phyloP scores from a whole-genome alignment of 2,113 vertebrate genomes.

The Taurulus bubalis region DNA sequence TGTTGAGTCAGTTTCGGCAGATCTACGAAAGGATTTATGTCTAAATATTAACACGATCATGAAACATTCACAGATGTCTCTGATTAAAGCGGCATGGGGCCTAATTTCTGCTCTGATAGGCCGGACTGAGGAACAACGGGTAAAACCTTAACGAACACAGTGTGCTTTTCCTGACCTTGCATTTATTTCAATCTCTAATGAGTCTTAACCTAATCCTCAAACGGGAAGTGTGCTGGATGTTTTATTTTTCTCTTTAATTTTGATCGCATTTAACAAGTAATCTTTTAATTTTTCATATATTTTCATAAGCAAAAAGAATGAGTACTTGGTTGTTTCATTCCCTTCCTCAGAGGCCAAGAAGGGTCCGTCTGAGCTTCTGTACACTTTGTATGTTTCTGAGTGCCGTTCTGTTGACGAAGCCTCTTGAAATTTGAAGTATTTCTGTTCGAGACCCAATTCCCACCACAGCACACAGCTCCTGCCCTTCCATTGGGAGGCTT shows the following conservation, averaged over 20 bases:
- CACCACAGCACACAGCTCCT: neutral
- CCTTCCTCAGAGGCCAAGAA: neutral
- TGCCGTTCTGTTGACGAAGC: neutral
- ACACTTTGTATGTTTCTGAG: neutral
- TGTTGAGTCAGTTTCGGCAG: no score
- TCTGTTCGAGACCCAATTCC: conserved; percentile 7
- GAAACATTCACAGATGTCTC: neutral
- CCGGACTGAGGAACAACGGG: neutral
- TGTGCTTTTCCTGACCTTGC: conserved; percentile 7
- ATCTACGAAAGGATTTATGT: neutral
- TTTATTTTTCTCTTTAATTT: neutral
- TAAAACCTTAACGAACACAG: conserved; percentile 1
- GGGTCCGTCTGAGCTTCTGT: neutral
- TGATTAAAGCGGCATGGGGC: neutral
- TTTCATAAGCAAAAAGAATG: neutral
- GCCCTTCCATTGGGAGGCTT: conserved; percentile 27
- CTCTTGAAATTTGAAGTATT: conserved; percentile 4
- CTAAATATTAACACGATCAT: neutral
- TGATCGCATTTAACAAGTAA: neutral
- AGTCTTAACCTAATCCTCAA: conserved; percentile 10
- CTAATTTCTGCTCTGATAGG: neutral
- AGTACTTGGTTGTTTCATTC: neutral
- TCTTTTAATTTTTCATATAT: neutral
- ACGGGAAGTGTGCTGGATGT: neutral
- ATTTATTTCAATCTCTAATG: conserved; percentile 6